A percentile compares a stretch with the other conserved stretches of the same genome.
These are phyloP conservation scores for Notospermus geniculatus DNA, from an alignment of 1,140 invertebrate genomes.

Conservation along the genomic window DNA sequence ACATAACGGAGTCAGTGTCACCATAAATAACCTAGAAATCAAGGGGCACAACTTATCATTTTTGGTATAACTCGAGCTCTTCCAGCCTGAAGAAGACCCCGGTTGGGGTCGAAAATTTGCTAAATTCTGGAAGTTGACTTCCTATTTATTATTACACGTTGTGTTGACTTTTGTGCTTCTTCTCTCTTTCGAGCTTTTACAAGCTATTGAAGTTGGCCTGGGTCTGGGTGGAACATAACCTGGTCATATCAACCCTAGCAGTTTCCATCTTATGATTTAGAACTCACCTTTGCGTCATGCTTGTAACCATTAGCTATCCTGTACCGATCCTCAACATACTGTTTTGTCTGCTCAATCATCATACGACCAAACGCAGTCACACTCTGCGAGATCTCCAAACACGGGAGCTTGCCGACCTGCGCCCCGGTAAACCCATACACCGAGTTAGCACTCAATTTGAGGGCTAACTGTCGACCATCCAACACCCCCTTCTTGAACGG, in stretches of 20 bases:
- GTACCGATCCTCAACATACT: conserved; percentile 86
- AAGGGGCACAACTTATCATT: too few relatives aligned
- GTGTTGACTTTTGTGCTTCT: too few relatives aligned
- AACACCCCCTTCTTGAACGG: conserved; percentile 89
- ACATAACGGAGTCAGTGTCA: conserved; percentile 99
- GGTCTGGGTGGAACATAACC: too few relatives aligned
- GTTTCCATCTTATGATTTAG: background rate
- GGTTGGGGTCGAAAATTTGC: too few relatives aligned
- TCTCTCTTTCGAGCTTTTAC: too few relatives aligned
- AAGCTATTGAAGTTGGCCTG: too few relatives aligned
- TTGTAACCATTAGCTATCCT: conserved; percentile 83
- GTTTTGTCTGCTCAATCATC: conserved; percentile 98
- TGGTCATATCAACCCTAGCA: too few relatives aligned
- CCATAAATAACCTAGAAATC: conserved; percentile 83
- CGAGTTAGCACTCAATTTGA: conserved; percentile 99
- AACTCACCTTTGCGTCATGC: conserved; percentile 71
- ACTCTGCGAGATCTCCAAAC: conserved; percentile 96
- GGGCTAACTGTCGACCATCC: conserved; percentile 93
- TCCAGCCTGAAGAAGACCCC: too few relatives aligned
- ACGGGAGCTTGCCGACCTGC: conserved; percentile 97
- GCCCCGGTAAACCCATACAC: conserved; percentile 99
- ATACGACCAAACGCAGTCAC: conserved; percentile 96
- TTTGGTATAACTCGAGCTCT: too few relatives aligned
- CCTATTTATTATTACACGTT: too few relatives aligned
- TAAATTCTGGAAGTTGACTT: too few relatives aligned